Base-by-base conservation (phyloP, 2,113 vertebrate genomes). In the Ornithorhynchus anatinus region DNA sequence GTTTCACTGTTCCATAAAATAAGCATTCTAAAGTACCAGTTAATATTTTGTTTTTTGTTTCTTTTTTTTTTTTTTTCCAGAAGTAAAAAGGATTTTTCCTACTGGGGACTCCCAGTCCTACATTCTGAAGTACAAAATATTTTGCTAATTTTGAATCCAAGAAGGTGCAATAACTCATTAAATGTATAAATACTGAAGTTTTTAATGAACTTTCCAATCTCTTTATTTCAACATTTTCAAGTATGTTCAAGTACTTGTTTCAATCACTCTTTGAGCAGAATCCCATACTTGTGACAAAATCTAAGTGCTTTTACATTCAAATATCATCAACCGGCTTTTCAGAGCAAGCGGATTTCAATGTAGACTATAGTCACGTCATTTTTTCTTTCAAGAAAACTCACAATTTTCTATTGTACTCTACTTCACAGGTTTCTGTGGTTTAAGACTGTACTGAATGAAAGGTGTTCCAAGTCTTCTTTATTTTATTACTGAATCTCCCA, bases 281-380 rank as follows among this genome's bases (percentile, higher is more conserved):
- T 5, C 12, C 7, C 59, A 51, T 10, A 32, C 35, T 6, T 29
- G 29, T 67, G 16, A 53, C 6, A 61, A 60, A 19, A 50, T 66
- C 14, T 74, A 75, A 77, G 16, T 53, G 17, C 9, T 51, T 73
- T 72, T 31, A 52, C 44, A 73, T 51, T 59, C 43, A 48, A 59
- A 36, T 54, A 37, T 52, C 47, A 44, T 56, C 6, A 40, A 10
- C 20, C 52, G 31, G 17, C 27, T 33, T 71, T 77, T 57, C 6
- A 59, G 33, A 73, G 22, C 4, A 61, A 45, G 42, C 37, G 48
- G 22, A 63, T 35, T 16, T 14, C 35, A 69, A 31, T 69, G 27
- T 27, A 62, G 7, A 59, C 23, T 56, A 58, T 64, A 48, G 10
- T 71, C 51, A 77, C 20, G 52, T 63, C 35, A 12, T 68, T 35